phyloP scores from a whole-genome alignment of 1,140 invertebrate genomes.

The Zaprionus tsacasi region DNA sequence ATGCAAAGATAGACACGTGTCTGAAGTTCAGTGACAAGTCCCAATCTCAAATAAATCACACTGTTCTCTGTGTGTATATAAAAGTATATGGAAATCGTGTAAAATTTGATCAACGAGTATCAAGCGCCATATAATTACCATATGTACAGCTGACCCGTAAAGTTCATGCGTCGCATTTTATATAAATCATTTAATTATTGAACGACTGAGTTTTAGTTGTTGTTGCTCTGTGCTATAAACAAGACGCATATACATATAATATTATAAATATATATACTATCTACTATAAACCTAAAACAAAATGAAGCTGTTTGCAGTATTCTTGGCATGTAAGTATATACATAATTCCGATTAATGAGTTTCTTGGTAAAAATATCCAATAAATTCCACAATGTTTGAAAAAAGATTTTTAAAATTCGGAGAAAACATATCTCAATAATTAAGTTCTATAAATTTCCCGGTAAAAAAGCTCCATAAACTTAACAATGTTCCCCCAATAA shows the following conservation, averaged over 20 bases:
- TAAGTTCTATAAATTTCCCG: no score
- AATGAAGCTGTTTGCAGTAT: constrained; percentile 80
- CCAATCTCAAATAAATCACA: constrained; percentile 40
- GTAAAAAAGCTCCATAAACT: no score
- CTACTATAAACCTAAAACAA: constrained; percentile 41
- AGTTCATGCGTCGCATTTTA: constrained; percentile 53
- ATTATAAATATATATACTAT: constrained; percentile 12
- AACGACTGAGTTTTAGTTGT: constrained; percentile 37
- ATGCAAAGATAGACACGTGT: constrained; percentile 56
- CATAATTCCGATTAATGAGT: no score
- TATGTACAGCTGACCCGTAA: constrained; percentile 61
- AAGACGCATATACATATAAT: constrained; percentile 6
- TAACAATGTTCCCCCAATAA: no score
- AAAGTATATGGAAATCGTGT: constrained; percentile 57
- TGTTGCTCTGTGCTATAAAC: constrained; percentile 22
- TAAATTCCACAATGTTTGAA: no score
- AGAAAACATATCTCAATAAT: no score
- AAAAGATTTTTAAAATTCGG: no score
- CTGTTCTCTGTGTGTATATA: constrained; percentile 19
- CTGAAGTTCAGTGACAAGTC: constrained; percentile 71
- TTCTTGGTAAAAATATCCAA: no score
- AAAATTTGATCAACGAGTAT: constrained; percentile 55
- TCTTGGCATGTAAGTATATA: constrained; percentile 66
- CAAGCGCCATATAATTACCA: constrained; percentile 56
- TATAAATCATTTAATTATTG: constrained; percentile 52